Evolutionary conservation across 2,113 vertebrate genomes (phyloP), one percentile per base, ranked within the genome.

Genomic region (Osmerus mordax): DNA sequence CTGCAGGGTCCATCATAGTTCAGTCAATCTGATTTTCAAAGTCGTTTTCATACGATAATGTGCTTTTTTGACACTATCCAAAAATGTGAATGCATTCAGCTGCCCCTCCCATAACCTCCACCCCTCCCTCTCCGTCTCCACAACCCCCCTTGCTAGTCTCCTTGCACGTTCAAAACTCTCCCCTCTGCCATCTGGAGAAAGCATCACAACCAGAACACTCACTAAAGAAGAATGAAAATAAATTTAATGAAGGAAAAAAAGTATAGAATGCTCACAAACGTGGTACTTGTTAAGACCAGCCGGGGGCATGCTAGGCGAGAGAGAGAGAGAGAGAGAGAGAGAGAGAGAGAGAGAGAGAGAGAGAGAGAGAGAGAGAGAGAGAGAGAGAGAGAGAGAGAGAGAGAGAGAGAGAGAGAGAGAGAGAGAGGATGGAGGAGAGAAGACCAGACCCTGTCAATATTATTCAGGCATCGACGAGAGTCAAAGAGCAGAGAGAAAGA

Each of bases 141-240:
- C 23, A 13, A 69, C 13, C 51, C 67, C 25, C 70, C 15, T 12
- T 41, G 14, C 21, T 70, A 65, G 64, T 36, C 62, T 67, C 67
- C 14, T 0, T 36, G 7, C 32, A 0, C 53, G 29, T 64, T 68
- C 51, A 65, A 59, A 75, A 70, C 54, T 36, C 69, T 68, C 67
- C 29, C 68, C 56, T 21, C 12, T 12, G 69, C 70, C 79, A 83
- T 83, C 78, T 85, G 85, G 81, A 4, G 5, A 62, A 78, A 36
- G 28, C 65, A 61, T 82, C 78, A 73, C 69, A 71, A 51, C 16
- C 69, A 67, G 70, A 65, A 47, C 7, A 58, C 13, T 23, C 47
- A n/a, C 19, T 18, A 3, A 29, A 4, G 52, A 29, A 11, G 9
- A 32, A 47, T 28, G 19, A 18, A 41, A 11, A 2, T 29, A 0